phyloP scores from a whole-genome alignment of 2,113 vertebrate species.

The Arenaria interpres region DNA sequence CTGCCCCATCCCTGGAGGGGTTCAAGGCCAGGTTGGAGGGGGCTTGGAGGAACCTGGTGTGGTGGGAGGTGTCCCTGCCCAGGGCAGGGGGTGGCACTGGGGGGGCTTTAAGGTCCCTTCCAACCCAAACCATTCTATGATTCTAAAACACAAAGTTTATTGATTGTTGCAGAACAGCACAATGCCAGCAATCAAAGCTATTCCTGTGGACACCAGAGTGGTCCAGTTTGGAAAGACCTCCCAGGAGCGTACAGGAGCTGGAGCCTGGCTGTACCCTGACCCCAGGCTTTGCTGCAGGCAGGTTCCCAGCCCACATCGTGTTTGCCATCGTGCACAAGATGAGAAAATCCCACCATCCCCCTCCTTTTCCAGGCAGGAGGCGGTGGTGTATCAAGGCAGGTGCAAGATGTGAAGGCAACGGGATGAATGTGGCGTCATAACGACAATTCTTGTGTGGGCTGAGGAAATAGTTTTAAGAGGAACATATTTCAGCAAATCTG shows the following conservation, averaged over 20 bases:
- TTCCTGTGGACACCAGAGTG: background rate
- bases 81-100: background rate
- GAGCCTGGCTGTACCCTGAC: background rate
- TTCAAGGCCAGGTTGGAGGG: no score
- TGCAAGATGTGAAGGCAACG: background rate
- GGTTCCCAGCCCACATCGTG: accelerated
- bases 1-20: no score
- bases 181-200: background rate
- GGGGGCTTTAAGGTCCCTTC: background rate
- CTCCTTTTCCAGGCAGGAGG: background rate
- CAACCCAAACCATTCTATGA: background rate
- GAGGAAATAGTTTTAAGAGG: background rate
- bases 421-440: background rate
- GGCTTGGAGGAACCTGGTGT: no score
- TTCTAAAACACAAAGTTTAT: background rate
- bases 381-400: background rate
- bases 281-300: background rate
- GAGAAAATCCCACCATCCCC: background rate
- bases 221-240: background rate
- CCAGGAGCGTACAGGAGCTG: background rate
- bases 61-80: no score
- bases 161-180: background rate
- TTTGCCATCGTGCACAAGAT: background rate
- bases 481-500: background rate
- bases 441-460: background rate